These are phyloP conservation scores for Xestia c-nigrum DNA, from an alignment of 2,888 invertebrate genomes.

Conservation along the genomic window DNA sequence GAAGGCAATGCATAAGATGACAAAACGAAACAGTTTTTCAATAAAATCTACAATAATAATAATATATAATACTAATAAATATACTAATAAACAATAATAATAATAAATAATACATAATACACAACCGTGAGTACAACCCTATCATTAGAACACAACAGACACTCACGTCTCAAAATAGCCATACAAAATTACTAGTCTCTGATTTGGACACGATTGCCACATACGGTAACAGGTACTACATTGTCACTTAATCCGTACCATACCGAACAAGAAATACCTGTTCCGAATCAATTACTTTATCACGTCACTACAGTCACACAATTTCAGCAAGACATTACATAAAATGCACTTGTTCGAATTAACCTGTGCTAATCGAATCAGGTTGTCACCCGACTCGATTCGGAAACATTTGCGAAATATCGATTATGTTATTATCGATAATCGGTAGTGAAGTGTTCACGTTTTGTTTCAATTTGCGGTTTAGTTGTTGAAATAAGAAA, in stretches of 20 bases:
- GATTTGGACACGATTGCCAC: slow-evolving; percentile 54
- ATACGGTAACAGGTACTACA: slow-evolving; percentile 54
- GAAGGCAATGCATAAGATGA: neutral
- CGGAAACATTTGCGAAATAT: slow-evolving; percentile 62
- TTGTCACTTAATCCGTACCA: slow-evolving; percentile 63
- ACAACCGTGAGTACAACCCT: slow-evolving; percentile 22
- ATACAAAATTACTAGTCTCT: slow-evolving; percentile 39
- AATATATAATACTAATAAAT: too few species aligned
- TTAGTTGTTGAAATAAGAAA: slow-evolving; percentile 37
- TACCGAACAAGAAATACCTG: slow-evolving; percentile 62
- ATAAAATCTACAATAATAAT: too few species aligned
- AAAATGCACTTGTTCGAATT: slow-evolving; percentile 75
- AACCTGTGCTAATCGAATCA: slow-evolving; percentile 59
- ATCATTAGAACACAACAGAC: slow-evolving; percentile 25
- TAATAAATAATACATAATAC: neutral
- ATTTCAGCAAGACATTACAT: slow-evolving; percentile 65
- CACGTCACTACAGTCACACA: slow-evolving; percentile 52
- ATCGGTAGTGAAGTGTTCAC: slow-evolving; percentile 20
- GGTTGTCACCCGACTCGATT: slow-evolving; percentile 69
- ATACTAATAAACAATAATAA: too few species aligned
- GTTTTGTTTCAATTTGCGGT: slow-evolving; percentile 56
- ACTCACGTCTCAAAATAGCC: slow-evolving; percentile 36
- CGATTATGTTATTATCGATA: slow-evolving; percentile 48
- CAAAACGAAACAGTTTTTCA: neutral
- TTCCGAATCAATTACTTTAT: slow-evolving; percentile 58